These are phyloP conservation scores for Ondatra zibethicus DNA, from an alignment of 2,113 vertebrate species.

Conservation along the genomic window DNA sequence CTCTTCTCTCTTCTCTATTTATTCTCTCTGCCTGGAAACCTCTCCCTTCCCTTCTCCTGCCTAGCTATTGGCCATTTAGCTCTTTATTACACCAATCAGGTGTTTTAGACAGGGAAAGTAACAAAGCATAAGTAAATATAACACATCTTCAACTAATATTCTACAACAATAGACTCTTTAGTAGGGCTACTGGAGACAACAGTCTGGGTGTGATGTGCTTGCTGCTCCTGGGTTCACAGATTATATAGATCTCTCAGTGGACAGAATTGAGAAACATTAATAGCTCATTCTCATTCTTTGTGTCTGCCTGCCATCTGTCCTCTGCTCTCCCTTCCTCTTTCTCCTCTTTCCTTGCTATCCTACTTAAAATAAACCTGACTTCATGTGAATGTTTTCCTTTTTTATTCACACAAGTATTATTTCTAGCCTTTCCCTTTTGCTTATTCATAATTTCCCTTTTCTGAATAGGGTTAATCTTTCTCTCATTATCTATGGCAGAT, in stretches of 20 bases:
- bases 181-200: background rate
- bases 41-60: background rate
- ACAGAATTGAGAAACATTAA: background rate
- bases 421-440: background rate
- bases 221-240: background rate
- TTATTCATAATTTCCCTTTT: constrained; percentile 24
- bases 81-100: background rate
- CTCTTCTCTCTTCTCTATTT: background rate
- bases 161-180: background rate
- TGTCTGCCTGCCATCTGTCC: background rate
- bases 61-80: background rate
- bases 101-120: background rate
- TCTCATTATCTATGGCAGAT: constrained; percentile 16
- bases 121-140: background rate
- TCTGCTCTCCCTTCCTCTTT: background rate
- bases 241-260: background rate
- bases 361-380: background rate
- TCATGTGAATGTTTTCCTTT: background rate
- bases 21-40: background rate
- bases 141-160: background rate
- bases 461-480: background rate
- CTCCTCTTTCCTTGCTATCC: background rate
- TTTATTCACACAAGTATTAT: background rate
- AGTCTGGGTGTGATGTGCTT: background rate
- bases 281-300: background rate